These are phyloP conservation scores for Pungitius pungitius DNA, from an alignment of 2,113 vertebrate genomes.

Conservation along the genomic window DNA sequence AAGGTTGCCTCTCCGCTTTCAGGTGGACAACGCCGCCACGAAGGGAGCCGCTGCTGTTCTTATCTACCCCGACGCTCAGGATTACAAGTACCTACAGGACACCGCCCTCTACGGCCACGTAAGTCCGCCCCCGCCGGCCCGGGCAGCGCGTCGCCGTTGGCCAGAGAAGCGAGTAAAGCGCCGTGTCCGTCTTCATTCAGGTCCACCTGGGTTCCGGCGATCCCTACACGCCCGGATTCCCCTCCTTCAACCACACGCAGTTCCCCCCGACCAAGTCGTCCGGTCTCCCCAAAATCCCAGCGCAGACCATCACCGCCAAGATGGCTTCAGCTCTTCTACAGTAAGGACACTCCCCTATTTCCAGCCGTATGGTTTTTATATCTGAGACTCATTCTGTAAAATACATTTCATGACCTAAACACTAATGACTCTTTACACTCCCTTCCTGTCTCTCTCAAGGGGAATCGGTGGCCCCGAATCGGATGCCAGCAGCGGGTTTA, in stretches of 20 bases:
- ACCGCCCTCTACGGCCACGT: conserved; percentile 88
- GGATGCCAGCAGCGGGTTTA: fast-evolving
- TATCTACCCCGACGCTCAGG: conserved; percentile 81
- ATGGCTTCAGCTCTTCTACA: conserved; percentile 73
- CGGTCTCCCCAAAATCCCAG: conserved; percentile 88
- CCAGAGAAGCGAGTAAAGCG: neutral
- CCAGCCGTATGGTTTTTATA: no score
- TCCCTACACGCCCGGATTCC: conserved; percentile 95
- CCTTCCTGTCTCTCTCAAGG: conserved; percentile 62
- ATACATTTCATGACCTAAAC: no score
- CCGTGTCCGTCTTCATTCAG: conserved; percentile 68
- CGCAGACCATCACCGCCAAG: conserved; percentile 86
- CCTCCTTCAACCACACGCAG: conserved; percentile 95
- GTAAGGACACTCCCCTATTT: no score
- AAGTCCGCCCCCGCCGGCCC: conserved; percentile 51
- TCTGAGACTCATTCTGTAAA: no score
- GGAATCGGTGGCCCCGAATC: conserved; percentile 70
- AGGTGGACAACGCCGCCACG: conserved; percentile 88
- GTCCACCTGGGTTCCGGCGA: conserved; percentile 95
- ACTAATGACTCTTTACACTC: neutral
- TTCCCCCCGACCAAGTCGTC: conserved; percentile 88
- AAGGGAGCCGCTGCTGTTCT: conserved; percentile 84
- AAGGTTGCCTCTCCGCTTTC: neutral
- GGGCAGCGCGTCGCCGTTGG: no score
- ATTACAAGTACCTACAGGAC: conserved; percentile 17